Evolutionary conservation across 2,888 invertebrate species (phyloP), one percentile per base, ranked within the genome.

Genomic region (Hydrotaea diabolus): DNA sequence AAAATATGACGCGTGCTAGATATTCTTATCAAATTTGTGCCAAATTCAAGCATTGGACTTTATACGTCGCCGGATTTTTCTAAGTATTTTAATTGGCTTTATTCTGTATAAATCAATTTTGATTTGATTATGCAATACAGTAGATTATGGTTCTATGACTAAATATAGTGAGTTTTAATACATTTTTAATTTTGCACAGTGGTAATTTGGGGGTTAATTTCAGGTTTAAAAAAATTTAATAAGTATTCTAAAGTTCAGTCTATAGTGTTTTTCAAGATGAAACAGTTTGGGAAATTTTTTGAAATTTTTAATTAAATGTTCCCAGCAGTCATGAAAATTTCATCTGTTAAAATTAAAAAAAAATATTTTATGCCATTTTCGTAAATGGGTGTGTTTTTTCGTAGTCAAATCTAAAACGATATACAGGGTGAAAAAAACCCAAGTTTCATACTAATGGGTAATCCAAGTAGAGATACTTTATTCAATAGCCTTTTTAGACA

Each of bases 21-120:
- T 46, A 62, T 62, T 26, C 62, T 75, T 75, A 75, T 75, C 75
- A 62, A 75, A 75, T 74, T 72, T 62, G 59, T 62, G 15, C 66
- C 66, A 19, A 66, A 66, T 43, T 21, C 8, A n/a, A 11, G 19
- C 5, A 0, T 21, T 66, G 66, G 66, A 66, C 66, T 66, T 66
- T 66, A 66, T 36, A 66, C 66, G 66, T 3, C 66, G 17, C 66
- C n/a, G 39, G 26, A 59, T 26, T 59, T 13, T 8, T n/a, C 49
- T 13, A 49, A 49, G 2, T n/a, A 49, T 49, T 49, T 49, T 15
- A 15, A n/a, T 49, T 49, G 15, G 15, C n/a, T 49, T 49, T n/a
- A 1, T 13, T 49, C n/a, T 49, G 49, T n/a, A 49, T n/a, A 49
- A 49, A 49, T 49, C 15, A 49, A 49, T 13, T 39, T 1, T 13